phyloP scores from a whole-genome alignment of 2,113 vertebrate species.

The Archocentrus centrarchus region DNA sequence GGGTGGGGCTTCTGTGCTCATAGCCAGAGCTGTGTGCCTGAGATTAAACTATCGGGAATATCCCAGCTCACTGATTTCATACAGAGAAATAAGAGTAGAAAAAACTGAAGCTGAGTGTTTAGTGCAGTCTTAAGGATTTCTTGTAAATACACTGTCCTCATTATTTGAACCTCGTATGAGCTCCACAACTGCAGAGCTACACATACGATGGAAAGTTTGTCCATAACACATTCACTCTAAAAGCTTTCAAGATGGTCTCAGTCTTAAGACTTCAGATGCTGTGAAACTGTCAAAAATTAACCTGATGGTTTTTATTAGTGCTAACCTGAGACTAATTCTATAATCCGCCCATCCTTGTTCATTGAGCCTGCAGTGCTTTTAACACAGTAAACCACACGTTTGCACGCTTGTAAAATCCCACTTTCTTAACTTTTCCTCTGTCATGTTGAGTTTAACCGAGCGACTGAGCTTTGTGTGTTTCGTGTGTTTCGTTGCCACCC shows the following conservation, averaged over 20 bases:
- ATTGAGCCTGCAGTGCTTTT: neutral
- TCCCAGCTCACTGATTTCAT: neutral
- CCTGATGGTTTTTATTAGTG: neutral
- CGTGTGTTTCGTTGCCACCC: neutral
- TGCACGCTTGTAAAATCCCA: neutral
- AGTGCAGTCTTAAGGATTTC: neutral
- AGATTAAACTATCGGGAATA: neutral
- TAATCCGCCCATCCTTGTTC: neutral
- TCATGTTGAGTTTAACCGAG: neutral
- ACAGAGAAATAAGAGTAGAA: neutral
- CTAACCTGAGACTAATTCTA: neutral
- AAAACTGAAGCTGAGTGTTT: neutral
- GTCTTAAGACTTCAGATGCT: too few relatives aligned
- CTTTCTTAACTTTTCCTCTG: neutral
- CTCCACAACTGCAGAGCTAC: too few relatives aligned
- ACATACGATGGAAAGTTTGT: too few relatives aligned
- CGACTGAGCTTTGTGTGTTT: conserved; percentile 3
- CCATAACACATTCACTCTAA: too few relatives aligned
- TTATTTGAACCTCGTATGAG: neutral
- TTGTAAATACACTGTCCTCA: neutral
- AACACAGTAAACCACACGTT: neutral
- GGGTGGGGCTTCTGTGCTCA: neutral
- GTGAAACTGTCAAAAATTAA: too few relatives aligned
- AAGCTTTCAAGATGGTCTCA: too few relatives aligned
- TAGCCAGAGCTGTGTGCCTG: neutral